Base-by-base conservation (phyloP, 2,888 invertebrate genomes). In the Drosophila atroscutellata region DNA sequence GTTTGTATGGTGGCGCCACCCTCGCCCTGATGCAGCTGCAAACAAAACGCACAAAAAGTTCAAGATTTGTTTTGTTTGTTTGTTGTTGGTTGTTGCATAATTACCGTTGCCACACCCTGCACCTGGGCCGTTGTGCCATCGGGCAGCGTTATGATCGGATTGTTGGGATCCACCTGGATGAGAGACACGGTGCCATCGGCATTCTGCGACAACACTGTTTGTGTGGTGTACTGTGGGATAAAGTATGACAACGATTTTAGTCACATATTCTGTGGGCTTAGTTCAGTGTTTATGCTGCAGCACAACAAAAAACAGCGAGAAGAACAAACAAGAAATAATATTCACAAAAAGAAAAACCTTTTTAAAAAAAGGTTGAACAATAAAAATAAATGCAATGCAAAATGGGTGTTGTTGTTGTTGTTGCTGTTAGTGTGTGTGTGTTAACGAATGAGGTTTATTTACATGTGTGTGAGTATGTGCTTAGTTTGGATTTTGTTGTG, bases 61-160 rank as follows among this genome's bases (percentile, higher is more conserved):
- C 18, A 47, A 26, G 1, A 39, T 47, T 42, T 62, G 6, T n/a
- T n/a, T 11, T 6, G 9, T 18, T 36, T 24, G 52, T 13, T 24
- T 15, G 13, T 13, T 37, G 18, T 18, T 18, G 18, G 26, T 26
- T 26, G 4, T 18, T 11, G n/a, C 7, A 37, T n/a, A 73, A 72
- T 83, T 90, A 93, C 93, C 86, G 93, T 93, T 77, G 93, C 92
- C 52, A 93, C 92, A 50, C 96, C 96, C 93, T 96, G 96, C 72
- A 99, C 98, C 94, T 98, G 98, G 62, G 98, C 98, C 60, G 98
- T 98, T 81, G 98, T 98, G 72, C 98, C 98, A 93, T 99, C 98
- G 0, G 98, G 98, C 92, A 99, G 94, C 52, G 98, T 98, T 89
- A 99, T 98, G 90, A 99, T 98, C 77, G 98, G 97, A 94, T 97